phyloP scores from a whole-genome alignment of 2,113 vertebrate genomes.

The Gymnobelideus leadbeateri region DNA sequence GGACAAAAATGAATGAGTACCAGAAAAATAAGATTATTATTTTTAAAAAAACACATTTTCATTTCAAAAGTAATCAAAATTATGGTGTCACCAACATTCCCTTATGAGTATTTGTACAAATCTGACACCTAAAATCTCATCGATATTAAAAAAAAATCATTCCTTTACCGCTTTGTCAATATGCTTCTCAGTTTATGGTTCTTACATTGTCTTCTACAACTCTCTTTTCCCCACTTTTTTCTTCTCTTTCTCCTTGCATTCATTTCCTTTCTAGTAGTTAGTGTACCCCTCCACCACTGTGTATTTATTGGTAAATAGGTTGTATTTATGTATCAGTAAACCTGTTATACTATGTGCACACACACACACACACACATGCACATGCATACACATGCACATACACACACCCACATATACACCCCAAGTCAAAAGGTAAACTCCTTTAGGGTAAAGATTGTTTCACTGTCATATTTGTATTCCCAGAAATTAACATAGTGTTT shows the following conservation, averaged over 20 bases:
- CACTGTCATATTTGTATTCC: not conserved
- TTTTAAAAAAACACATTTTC: not conserved
- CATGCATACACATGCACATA: no score
- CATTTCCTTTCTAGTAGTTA: not conserved
- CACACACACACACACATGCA: no score
- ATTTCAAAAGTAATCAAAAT: not conserved
- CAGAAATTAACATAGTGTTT: not conserved
- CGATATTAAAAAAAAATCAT: constrained; percentile 15
- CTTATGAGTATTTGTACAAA: not conserved
- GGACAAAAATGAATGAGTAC: not conserved
- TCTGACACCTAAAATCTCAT: not conserved
- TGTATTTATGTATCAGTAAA: not conserved
- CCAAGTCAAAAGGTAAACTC: not conserved
- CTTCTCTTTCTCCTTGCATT: not conserved
- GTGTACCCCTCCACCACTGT: not conserved
- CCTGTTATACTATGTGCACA: not conserved
- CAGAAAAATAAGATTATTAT: constrained; percentile 28
- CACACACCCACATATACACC: no score
- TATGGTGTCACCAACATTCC: not conserved
- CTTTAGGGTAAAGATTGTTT: not conserved
- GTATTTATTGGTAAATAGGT: not conserved
- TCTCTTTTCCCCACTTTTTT: not conserved
- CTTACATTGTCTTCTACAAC: constrained; percentile 16
- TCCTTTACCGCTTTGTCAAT: constrained; percentile 31
- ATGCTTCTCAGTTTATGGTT: constrained; percentile 21